These are phyloP conservation scores for Phrynocephalus vlangalii DNA, from an alignment of 2,797 vertebrate species.

Conservation along the genomic window DNA sequence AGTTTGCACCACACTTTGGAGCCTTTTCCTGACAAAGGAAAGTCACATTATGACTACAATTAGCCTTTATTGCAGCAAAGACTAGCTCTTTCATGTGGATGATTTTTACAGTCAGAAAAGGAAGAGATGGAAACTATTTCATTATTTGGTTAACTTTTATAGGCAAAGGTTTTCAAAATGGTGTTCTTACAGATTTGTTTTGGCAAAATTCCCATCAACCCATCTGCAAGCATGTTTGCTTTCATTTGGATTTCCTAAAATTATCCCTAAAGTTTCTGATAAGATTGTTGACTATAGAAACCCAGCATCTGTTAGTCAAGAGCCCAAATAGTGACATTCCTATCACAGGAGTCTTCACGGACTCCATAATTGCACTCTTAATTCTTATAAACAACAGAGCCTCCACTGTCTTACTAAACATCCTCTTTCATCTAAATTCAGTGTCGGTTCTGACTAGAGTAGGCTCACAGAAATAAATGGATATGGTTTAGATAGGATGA, in stretches of 20 bases:
- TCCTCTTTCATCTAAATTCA: background rate
- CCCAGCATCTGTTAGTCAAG: no score
- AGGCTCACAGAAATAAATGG: no score
- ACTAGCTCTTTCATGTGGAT: background rate
- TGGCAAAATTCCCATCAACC: background rate
- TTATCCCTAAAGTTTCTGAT: background rate
- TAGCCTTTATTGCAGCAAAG: background rate
- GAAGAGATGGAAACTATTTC: background rate
- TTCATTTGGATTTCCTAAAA: conserved; percentile 1
- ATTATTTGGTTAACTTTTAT: background rate
- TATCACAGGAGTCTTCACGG: no score
- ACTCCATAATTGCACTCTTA: no score
- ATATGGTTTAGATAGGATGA: no score
- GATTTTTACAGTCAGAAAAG: conserved; percentile 2
- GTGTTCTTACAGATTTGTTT: background rate
- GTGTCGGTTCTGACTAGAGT: no score
- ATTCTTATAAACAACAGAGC: background rate
- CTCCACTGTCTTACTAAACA: no score
- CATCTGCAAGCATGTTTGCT: background rate
- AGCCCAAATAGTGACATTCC: no score
- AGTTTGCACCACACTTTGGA: conserved; percentile 7
- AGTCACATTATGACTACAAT: background rate
- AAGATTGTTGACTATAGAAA: background rate
- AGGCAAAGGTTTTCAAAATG: background rate
- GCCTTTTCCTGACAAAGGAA: conserved; percentile 11